Evolutionary conservation across 2,797 vertebrate genomes (phyloP), one percentile per base, ranked within the genome.

Genomic region (Rhinella marina): DNA sequence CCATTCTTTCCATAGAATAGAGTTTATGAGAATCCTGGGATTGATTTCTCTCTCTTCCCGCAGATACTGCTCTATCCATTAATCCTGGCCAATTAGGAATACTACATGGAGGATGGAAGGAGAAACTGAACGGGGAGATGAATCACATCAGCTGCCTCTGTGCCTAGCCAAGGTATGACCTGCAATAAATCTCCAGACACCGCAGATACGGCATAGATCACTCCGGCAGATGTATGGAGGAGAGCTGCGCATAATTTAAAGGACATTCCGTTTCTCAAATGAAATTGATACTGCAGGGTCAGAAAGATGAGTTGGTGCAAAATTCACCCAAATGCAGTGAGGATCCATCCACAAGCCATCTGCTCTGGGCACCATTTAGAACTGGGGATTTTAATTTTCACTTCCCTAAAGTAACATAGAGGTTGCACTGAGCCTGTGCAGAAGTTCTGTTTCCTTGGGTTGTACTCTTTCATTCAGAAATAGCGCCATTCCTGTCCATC

Each of bases 51-150:
- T 75, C 29, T 50, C 11, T 76, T n/a, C 52, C 54, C 13, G 56
- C 56, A 76, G 56, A 75, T 84, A 41, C 23, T 2, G 73, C 48
- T 25, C 4, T 62, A 17, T 48, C 82, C 70, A 76, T 84, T 75
- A 84, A 84, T 84, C 82, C 29, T 56, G 50, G 57, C 82, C 82
- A 76, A 76, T 84, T 84, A 75, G 6, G 29, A 76, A 84, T 61
- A 25, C 62, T 68, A 27, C 17, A 54, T 56, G 81, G 62, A 70
- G 9, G 29, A 29, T 19, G 64, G 11, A 52, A 68, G 62, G 48
- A 52, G 41, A 77, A 27, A 17, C 17, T 10, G 25, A 13, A 50
- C n/a, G 14, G 27, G 64, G n/a, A 82, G 50, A 82, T 82, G 50
- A 25, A 70, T 70, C 32, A 27, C 62, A 25, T 52, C 25, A 1